Percentiles rank a stretch among this genome's conserved stretches.
These are phyloP conservation scores for Corydoras sp. DNA, from an alignment of 2,113 vertebrate genomes.

Conservation along the genomic window DNA sequence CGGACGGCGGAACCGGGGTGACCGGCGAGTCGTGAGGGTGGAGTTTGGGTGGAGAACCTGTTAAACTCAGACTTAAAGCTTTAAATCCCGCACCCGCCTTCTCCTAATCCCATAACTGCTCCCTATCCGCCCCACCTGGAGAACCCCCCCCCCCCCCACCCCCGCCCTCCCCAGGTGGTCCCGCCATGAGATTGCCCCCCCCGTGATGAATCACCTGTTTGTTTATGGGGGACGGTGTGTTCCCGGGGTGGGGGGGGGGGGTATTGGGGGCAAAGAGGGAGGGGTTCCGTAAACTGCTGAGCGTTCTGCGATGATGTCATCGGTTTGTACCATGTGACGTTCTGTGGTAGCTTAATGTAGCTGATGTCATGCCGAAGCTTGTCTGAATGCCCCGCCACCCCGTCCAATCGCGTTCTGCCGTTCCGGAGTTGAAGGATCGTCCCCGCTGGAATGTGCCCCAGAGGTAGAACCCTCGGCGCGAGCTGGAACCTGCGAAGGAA, in stretches of 20 bases:
- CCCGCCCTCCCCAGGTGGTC: constrained; percentile 13
- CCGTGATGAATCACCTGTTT: background rate
- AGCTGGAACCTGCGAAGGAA: constrained; percentile 14
- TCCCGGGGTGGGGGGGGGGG: too few relatives aligned
- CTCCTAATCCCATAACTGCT: background rate
- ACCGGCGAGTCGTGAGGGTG: too few relatives aligned
- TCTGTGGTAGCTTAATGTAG: constrained; percentile 43
- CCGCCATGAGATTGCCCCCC: constrained; percentile 16
- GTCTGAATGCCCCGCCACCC: constrained; percentile 51
- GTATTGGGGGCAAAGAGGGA: too few relatives aligned
- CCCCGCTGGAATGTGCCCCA: constrained; percentile 60
- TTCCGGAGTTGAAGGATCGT: constrained; percentile 71
- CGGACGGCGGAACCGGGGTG: too few relatives aligned
- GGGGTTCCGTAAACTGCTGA: too few relatives aligned
- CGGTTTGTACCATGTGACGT: too few relatives aligned
- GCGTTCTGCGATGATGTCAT: too few relatives aligned
- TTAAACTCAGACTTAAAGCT: too few relatives aligned
- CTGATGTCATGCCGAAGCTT: constrained; percentile 52
- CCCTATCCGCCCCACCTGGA: constrained; percentile 17
- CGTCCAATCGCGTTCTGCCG: constrained; percentile 29
- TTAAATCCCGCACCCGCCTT: too few relatives aligned
- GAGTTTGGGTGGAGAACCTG: too few relatives aligned
- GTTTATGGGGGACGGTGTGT: too few relatives aligned
- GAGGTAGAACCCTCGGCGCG: constrained; percentile 51
- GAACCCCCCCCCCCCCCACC: too few relatives aligned